A percentile compares a stretch with the other conserved stretches of the same genome.
These are phyloP conservation scores for Prochilodus magdalenae DNA, from an alignment of 2,113 vertebrate species.

Conservation along the genomic window DNA sequence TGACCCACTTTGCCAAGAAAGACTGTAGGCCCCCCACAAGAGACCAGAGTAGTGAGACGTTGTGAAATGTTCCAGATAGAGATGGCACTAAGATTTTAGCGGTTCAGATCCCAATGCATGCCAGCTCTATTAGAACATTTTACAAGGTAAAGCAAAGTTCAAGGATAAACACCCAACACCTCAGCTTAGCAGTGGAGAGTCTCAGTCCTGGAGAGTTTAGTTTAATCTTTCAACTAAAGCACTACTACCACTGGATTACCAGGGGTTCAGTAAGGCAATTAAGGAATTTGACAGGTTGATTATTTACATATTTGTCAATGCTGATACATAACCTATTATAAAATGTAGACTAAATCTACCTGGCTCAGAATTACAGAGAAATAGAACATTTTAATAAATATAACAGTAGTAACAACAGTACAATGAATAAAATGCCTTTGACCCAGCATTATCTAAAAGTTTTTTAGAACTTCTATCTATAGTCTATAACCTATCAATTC, in stretches of 20 bases:
- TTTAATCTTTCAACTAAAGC: background rate
- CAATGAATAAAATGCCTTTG: too few relatives aligned
- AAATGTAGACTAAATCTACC: too few relatives aligned
- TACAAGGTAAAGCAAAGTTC: slow-evolving; percentile 17
- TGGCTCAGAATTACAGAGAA: too few relatives aligned
- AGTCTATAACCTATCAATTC: too few relatives aligned
- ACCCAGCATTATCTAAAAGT: too few relatives aligned
- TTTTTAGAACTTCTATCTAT: too few relatives aligned
- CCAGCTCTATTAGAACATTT: slow-evolving; percentile 11
- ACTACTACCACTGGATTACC: background rate
- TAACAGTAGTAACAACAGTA: too few relatives aligned
- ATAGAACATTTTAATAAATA: too few relatives aligned
- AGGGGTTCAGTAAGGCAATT: too few relatives aligned
- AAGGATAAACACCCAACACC: slow-evolving; percentile 28
- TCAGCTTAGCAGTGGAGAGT: background rate
- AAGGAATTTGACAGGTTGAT: too few relatives aligned
- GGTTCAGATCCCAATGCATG: background rate
- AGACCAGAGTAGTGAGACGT: slow-evolving; percentile 11
- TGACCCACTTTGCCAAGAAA: slow-evolving; percentile 44
- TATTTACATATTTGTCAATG: too few relatives aligned
- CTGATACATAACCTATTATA: too few relatives aligned
- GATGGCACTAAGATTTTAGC: background rate
- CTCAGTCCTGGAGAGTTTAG: background rate
- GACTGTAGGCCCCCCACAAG: background rate
- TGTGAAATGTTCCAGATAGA: slow-evolving; percentile 36